Conservation (phyloP, 1,140 invertebrate species). For the Bombus fervidus region DNA sequence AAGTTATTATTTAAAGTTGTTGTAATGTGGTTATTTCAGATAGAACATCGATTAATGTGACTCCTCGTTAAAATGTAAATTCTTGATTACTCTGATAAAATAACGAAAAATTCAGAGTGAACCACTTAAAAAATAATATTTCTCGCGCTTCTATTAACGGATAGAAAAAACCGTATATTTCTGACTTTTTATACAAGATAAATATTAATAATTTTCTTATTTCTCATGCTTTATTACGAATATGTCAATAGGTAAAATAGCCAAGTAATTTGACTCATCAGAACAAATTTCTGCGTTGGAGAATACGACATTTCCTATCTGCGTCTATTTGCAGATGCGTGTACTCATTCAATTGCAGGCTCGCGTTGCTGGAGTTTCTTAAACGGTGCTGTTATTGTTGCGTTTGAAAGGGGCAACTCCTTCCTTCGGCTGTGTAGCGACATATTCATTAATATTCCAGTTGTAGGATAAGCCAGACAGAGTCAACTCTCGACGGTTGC, state of each 20-base stretch:
- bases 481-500: conserved; percentile 49
- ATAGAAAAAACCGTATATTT: too few relatives aligned
- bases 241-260: too few relatives aligned
- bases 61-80: too few relatives aligned
- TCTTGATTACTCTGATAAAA: too few relatives aligned
- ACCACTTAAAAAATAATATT: too few relatives aligned
- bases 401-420: conserved; percentile 13
- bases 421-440: conserved; percentile 7
- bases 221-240: not conserved
- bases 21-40: not conserved
- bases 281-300: not conserved
- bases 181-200: not conserved
- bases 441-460: conserved; percentile 45
- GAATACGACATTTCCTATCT: not conserved
- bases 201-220: not conserved
- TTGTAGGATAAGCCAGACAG: conserved; percentile 50
- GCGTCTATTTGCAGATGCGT: not conserved
- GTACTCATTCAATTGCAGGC: not conserved
- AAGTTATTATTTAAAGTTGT: not conserved
- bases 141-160: too few relatives aligned
- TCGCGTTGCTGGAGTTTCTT: not conserved
- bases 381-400: conserved; percentile 17
- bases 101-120: too few relatives aligned
- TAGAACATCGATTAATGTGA: not conserved
- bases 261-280: not conserved